Percentiles rank a stretch among this genome's conserved stretches.
phyloP scores from a whole-genome alignment of 2,888 invertebrate species.

The Drosophila antonietae region DNA sequence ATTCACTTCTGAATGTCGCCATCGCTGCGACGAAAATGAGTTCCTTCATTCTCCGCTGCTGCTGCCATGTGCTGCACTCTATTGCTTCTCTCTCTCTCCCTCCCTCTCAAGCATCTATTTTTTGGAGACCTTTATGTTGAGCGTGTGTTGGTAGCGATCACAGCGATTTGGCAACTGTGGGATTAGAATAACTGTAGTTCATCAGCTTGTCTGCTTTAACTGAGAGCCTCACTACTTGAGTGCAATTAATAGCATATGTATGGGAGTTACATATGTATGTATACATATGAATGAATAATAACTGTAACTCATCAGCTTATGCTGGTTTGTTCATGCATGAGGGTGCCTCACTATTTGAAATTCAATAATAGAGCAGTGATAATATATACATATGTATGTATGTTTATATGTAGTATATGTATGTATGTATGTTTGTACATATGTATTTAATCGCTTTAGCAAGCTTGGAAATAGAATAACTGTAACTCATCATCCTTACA shows the following conservation, averaged over 20 bases:
- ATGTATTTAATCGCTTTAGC: background rate
- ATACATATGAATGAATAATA: no score
- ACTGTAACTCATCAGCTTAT: background rate
- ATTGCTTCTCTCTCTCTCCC: background rate
- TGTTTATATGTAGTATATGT: no score
- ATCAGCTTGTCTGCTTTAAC: background rate
- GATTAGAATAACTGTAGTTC: conserved; percentile 21
- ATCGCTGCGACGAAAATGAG: conserved; percentile 68
- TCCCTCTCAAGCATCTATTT: conserved; percentile 9
- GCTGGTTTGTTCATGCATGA: background rate
- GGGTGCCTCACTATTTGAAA: background rate
- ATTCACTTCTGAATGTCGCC: conserved; percentile 80
- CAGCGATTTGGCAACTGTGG: conserved; percentile 4
- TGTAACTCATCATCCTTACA: background rate
- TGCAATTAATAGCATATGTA: no score
- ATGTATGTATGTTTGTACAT: background rate
- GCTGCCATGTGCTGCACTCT: conserved; percentile 1
- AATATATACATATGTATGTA: background rate
- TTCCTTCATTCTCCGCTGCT: conserved; percentile 14
- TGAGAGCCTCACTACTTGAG: background rate
- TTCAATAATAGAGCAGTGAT: background rate
- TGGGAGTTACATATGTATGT: no score
- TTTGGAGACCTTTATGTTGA: conserved; percentile 21
- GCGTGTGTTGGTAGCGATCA: conserved; percentile 20
- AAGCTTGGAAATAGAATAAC: background rate